Conservation (phyloP, 2,113 vertebrate genomes). For the Pachyramphus minor region DNA sequence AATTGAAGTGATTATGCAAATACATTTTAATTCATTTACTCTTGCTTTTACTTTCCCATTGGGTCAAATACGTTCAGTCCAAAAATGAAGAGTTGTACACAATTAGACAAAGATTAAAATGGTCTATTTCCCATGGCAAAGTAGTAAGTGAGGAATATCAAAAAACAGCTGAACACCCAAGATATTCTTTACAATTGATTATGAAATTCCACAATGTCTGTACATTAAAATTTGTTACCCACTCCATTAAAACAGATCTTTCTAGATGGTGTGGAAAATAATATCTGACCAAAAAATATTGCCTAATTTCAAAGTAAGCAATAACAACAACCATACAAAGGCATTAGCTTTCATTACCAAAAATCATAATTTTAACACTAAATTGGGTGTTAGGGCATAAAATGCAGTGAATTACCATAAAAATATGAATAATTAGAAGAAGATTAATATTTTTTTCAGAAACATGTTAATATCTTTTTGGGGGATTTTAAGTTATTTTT, state of each 20-base stretch:
- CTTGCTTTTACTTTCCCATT: background rate
- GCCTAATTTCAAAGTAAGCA: background rate
- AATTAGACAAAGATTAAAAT: background rate
- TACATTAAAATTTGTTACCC: background rate
- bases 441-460: background rate
- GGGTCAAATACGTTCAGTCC: background rate
- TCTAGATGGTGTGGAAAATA: background rate
- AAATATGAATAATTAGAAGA: background rate
- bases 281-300: background rate
- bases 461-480: fast-evolving
- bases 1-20: background rate
- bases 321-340: background rate
- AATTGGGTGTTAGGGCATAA: background rate
- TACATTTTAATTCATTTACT: background rate
- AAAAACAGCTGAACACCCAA: background rate
- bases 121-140: background rate
- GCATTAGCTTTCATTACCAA: background rate
- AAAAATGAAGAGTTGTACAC: background rate
- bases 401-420: background rate
- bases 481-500: background rate
- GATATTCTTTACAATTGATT: background rate
- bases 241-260: background rate
- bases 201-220: background rate
- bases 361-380: background rate
- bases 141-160: background rate